Evolutionary conservation across 2,797 vertebrate species (phyloP).

Genomic region (Thalassophryne amazonica): DNA sequence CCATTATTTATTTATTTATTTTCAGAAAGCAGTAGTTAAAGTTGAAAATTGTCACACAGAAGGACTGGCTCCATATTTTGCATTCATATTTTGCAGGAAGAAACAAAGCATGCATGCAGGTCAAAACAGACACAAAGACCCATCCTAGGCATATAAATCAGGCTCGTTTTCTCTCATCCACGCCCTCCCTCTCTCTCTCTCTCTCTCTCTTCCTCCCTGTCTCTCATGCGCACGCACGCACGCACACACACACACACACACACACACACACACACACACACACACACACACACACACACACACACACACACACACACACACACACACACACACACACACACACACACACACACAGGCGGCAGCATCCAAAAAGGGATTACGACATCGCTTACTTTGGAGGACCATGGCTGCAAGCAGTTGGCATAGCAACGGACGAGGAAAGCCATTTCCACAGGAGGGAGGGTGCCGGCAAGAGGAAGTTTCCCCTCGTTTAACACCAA

Average conservation of each 20-base stretch:
- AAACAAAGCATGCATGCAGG: slow-evolving; percentile 12
- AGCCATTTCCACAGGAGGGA: slow-evolving; percentile 88
- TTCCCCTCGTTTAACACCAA: slow-evolving; percentile 77
- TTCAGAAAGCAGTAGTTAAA: background rate
- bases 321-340: slow-evolving; percentile 13
- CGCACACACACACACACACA: background rate
- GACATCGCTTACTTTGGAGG: slow-evolving; percentile 98
- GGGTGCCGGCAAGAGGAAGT: slow-evolving; percentile 76
- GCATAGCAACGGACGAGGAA: slow-evolving; percentile 99
- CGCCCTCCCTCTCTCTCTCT: slow-evolving; percentile 8
- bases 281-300: slow-evolving; percentile 1
- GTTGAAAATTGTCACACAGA: background rate
- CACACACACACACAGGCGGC: slow-evolving; percentile 14
- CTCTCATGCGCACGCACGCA: background rate
- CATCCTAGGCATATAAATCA: slow-evolving; percentile 29
- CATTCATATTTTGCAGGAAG: background rate
- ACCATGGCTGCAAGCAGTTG: slow-evolving; percentile 99
- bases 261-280: background rate
- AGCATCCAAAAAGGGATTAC: slow-evolving; percentile 69
- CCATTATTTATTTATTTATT: slow-evolving; percentile 1
- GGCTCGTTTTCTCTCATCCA: slow-evolving; percentile 19
- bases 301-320: slow-evolving; percentile 3
- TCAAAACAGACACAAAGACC: slow-evolving; percentile 14
- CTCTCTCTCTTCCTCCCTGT: slow-evolving; percentile 2
- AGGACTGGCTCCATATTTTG: background rate